These are phyloP conservation scores for Drosophila dives DNA, from an alignment of 2,888 invertebrate genomes.

Conservation along the genomic window DNA sequence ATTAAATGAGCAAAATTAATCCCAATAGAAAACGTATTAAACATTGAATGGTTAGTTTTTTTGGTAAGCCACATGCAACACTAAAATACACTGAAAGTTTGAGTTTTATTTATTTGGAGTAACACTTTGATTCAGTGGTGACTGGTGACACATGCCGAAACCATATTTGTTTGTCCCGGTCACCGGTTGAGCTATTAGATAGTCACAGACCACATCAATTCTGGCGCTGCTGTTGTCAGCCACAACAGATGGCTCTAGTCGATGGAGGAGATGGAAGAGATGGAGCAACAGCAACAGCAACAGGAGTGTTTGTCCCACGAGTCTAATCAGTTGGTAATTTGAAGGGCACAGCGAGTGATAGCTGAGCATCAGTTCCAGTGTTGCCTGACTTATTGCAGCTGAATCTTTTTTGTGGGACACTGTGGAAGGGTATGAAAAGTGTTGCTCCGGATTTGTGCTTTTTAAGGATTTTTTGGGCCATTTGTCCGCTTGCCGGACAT, in stretches of 20 bases:
- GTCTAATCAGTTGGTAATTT: conserved; percentile 79
- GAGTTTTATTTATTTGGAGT: conserved; percentile 4
- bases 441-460: conserved; percentile 37
- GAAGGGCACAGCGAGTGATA: conserved; percentile 67
- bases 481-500: conserved; percentile 62
- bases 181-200: conserved; percentile 57
- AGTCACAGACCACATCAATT: conserved; percentile 65
- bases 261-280: neutral
- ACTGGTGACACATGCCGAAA: conserved; percentile 38
- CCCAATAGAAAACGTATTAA: neutral
- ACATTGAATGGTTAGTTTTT: neutral
- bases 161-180: conserved; percentile 40
- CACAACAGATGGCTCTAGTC: conserved; percentile 60
- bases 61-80: neutral
- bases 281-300: conserved; percentile 16
- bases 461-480: conserved; percentile 44
- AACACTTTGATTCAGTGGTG: conserved; percentile 29
- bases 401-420: conserved; percentile 40
- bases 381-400: conserved; percentile 71
- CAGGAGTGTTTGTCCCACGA: conserved; percentile 55
- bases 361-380: conserved; percentile 64
- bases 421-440: neutral
- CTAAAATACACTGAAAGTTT: neutral
- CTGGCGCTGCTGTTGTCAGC: conserved; percentile 19
- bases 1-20: conserved; percentile 4